These are phyloP conservation scores for Nephotettix cincticeps DNA, from an alignment of 1,140 invertebrate genomes.

Conservation along the genomic window DNA sequence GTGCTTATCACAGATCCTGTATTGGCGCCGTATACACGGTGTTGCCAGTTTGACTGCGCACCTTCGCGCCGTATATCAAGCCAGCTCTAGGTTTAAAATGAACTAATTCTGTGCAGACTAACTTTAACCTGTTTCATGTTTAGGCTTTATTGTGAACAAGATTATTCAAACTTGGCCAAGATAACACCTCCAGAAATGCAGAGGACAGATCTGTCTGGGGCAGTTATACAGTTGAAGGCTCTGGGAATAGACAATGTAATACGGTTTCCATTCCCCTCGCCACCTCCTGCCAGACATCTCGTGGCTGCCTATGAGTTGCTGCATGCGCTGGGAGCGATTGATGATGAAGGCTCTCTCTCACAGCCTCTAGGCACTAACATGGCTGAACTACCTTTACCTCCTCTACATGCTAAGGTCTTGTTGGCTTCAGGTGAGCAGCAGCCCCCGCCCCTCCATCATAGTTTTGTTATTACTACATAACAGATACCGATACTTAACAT, in stretches of 20 bases:
- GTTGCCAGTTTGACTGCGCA: too few species aligned
- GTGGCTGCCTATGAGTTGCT: constrained; percentile 83
- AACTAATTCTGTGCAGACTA: too few species aligned
- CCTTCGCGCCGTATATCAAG: too few species aligned
- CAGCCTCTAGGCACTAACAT: constrained; percentile 78
- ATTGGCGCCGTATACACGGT: too few species aligned
- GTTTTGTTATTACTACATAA: too few species aligned
- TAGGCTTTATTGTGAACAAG: constrained; percentile 76
- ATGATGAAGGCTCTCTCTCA: constrained; percentile 78
- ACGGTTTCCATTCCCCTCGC: constrained; percentile 80
- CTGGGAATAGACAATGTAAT: constrained; percentile 90
- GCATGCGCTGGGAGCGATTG: constrained; percentile 83
- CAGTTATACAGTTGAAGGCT: constrained; percentile 91
- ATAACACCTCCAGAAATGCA: constrained; percentile 91
- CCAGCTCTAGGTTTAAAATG: too few species aligned
- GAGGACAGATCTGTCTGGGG: constrained; percentile 79
- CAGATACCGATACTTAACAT: too few species aligned
- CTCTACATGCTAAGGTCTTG: constrained; percentile 86
- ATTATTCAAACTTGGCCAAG: constrained; percentile 67
- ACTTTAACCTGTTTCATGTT: too few species aligned
- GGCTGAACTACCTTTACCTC: constrained; percentile 90
- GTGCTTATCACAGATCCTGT: too few species aligned
- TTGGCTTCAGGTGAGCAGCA: constrained; percentile 65
- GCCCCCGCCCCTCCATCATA: too few species aligned
- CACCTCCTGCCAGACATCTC: constrained; percentile 89